A percentile compares a stretch with the other conserved stretches of the same genome.
phyloP scores from a whole-genome alignment of 2,888 invertebrate species.

The Idaea aversata region DNA sequence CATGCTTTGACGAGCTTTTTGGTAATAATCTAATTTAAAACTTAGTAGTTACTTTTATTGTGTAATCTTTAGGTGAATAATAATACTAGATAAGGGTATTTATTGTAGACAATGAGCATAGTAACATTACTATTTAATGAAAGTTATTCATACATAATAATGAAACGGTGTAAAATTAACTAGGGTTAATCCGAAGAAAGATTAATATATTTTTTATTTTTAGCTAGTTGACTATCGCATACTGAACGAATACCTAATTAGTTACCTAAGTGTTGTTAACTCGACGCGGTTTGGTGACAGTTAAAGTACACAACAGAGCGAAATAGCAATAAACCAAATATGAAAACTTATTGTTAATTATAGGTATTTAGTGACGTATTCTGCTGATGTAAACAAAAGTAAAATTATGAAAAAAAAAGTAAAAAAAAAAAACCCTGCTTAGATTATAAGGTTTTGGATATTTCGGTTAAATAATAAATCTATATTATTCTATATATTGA shows the following conservation, averaged over 20 bases:
- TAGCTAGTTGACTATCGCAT: constrained; percentile 78
- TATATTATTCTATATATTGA: constrained; percentile 49
- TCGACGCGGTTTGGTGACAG: constrained; percentile 18
- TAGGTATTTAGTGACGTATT: constrained; percentile 76
- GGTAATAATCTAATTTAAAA: constrained; percentile 79
- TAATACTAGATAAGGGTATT: constrained; percentile 78
- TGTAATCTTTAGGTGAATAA: constrained; percentile 76
- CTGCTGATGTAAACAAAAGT: constrained; percentile 73
- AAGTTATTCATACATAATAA: constrained; percentile 75
- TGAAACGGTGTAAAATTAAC: constrained; percentile 70
- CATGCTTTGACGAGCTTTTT: constrained; percentile 81
- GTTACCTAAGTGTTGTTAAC: constrained; percentile 54
- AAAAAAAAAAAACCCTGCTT: constrained; percentile 75
- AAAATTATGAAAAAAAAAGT: constrained; percentile 68
- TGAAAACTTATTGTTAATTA: constrained; percentile 73
- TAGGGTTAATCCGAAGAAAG: constrained; percentile 72
- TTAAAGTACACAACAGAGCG: constrained; percentile 60
- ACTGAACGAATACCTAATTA: constrained; percentile 61
- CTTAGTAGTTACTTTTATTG: constrained; percentile 77
- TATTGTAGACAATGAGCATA: constrained; percentile 76
- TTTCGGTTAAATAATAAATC: constrained; percentile 60
- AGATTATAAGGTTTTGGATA: constrained; percentile 75
- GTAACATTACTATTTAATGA: constrained; percentile 74
- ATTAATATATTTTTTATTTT: constrained; percentile 80
- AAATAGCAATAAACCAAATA: constrained; percentile 81